Base-by-base conservation (phyloP, 2,113 vertebrate genomes). In the Saguinus imperator region DNA sequence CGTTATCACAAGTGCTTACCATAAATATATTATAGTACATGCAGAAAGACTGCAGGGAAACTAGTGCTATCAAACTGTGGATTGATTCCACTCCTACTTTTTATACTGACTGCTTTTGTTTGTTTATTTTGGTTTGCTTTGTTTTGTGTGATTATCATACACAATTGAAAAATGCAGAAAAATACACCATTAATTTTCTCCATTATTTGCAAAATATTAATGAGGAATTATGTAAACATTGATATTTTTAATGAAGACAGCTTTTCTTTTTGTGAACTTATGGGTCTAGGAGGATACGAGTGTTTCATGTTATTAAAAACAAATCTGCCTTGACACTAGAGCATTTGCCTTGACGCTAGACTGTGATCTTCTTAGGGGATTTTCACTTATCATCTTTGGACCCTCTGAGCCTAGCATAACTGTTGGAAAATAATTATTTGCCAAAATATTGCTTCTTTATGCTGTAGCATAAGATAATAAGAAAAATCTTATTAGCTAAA, bases 1-100 rank as follows among this genome's bases (percentile, higher is more conserved):
- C 90, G 37, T 97, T 97, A 97, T 96, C 97, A 96, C 92, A 96
- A 97, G 90, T 96, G 87, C 96, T 98, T 97, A 94, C 94, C 96
- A 95, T 96, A 98, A 95, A 98, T 97, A 94, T 93, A 96, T 95
- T 94, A 95, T 35, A 94, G 92, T 94, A 88, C 72, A 84, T 29
- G 92, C 85, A 94, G 68, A 97, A 96, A 95, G 94, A 77, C 89
- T 97, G 79, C 83, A 91, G 27, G 45, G 84, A 93, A 97, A 85
- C 90, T 32, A 64, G 64, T 25, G 43, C 85, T 91, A 83, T 95
- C 90, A 97, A 92, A 95, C 82, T 97, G 87, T 93, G 77, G 80
- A 91, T 90, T 94, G 89, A 97, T 97, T 97, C 94, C 85, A 92
- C 83, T 48, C 8, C 0, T 25, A 58, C 61, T 95, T 84, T 97